Conservation (phyloP, 2,797 vertebrate species). For the Sciaenops ocellatus region DNA sequence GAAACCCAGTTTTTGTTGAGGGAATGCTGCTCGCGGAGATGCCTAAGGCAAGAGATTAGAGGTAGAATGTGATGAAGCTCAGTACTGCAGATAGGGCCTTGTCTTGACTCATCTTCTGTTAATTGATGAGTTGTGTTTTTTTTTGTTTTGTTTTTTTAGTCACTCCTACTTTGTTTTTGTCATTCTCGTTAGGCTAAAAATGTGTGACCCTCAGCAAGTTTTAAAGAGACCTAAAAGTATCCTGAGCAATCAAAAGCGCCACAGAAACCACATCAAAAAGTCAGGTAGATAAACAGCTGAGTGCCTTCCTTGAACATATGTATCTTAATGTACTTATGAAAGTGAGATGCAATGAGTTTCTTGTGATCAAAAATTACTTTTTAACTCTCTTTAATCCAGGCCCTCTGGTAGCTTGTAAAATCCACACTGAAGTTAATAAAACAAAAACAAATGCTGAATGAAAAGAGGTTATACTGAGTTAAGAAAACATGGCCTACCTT, state of each 20-base stretch:
- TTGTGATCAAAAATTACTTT: constrained; percentile 12
- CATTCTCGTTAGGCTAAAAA: constrained; percentile 6
- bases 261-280: not conserved
- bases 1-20: constrained; percentile 60
- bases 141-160: not conserved
- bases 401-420: not conserved
- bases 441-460: constrained; percentile 9
- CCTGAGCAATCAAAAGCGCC: not conserved
- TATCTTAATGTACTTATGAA: constrained; percentile 9
- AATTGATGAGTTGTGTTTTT: constrained; percentile 62
- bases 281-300: constrained; percentile 7
- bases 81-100: constrained; percentile 37
- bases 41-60: constrained; percentile 74
- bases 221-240: constrained; percentile 9
- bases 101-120: constrained; percentile 43
- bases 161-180: constrained; percentile 6
- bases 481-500: not conserved
- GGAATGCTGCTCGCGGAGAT: constrained; percentile 61
- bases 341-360: not conserved
- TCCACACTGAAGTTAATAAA: not conserved
- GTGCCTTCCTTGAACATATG: constrained; percentile 14
- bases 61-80: constrained; percentile 56
- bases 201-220: constrained; percentile 26
- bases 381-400: constrained; percentile 3
- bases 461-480: not conserved